Conservation (phyloP, 2,888 invertebrate genomes). For the Linyphia triangularis region DNA sequence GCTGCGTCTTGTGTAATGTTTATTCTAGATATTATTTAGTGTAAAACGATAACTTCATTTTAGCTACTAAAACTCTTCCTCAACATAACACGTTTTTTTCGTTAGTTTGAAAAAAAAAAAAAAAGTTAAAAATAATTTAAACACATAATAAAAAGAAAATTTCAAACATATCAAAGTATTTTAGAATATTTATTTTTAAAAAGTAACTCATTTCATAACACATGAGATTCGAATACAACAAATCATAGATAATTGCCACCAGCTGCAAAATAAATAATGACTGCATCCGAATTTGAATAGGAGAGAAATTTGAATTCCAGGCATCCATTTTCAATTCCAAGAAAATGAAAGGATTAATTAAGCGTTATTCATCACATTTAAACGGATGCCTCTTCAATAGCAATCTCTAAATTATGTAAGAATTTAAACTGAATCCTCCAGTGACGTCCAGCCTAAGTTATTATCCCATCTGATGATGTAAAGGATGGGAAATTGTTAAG, state of each 20-base stretch:
- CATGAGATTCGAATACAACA: neutral
- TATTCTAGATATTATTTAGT: no score
- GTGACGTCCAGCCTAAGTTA: neutral
- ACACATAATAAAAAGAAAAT: no score
- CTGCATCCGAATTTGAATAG: neutral
- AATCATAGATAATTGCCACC: neutral
- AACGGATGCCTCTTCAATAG: neutral
- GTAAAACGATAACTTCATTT: no score
- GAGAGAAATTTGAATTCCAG: neutral
- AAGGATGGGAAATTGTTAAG: slow-evolving; percentile 7
- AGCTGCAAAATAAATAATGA: neutral
- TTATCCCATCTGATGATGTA: slow-evolving; percentile 18
- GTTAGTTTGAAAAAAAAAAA: no score
- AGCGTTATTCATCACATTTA: slow-evolving; percentile 3
- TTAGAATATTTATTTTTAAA: no score
- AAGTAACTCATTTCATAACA: no score
- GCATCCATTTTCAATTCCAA: neutral
- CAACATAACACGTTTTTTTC: no score
- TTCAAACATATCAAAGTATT: no score
- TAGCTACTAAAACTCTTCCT: no score
- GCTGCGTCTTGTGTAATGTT: no score
- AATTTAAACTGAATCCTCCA: slow-evolving; percentile 8
- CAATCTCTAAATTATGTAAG: slow-evolving; percentile 11
- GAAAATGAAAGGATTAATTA: slow-evolving; percentile 3
- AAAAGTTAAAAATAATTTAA: no score